Base-by-base conservation (phyloP, 2,888 invertebrate species). In the Tiliacea citrago region DNA sequence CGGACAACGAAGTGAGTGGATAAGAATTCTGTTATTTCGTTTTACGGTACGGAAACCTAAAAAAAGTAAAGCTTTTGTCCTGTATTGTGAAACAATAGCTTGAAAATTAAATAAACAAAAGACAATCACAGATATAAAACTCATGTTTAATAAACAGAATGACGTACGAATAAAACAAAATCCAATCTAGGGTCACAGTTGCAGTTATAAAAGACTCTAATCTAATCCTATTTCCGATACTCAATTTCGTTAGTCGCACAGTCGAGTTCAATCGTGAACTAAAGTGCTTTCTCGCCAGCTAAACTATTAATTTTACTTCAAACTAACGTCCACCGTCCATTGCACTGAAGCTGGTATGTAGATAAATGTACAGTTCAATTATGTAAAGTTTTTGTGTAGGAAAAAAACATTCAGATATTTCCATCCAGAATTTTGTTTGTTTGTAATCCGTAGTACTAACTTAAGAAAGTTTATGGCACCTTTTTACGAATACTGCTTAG, bases 181-280 rank as follows among this genome's bases (percentile, higher is more conserved):
- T 84, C 76, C 83, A 85, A 86, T 85, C 86, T 74, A 73, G 83
- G 81, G 84, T 85, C 85, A 82, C 87, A 84, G 84, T 80, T 86
- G 84, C 86, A 89, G 88, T 85, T 87, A 83, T 88, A 88, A 87
- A 89, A 88, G 85, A 87, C 83, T 88, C 74, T 88, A 89, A 89
- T 90, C 88, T 89, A 90, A 91, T 90, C 82, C 90, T 78, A 84
- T 89, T 89, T 88, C 90, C 89, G 84, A 90, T 90, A 90, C 85
- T 87, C 88, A 85, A 86, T 89, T 87, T 87, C 82, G 81, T 86
- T 88, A 84, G 88, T 85, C 83, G 84, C 78, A 66, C 82, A 87
- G 82, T 84, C 81, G 87, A 81, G 73, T 76, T 83, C 83, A 82
- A 79, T 79, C 68, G 79, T 65, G 76, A 79, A 84, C 77, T 79